These are phyloP conservation scores for Atta colombica DNA, from an alignment of 1,140 invertebrate genomes.

Conservation along the genomic window DNA sequence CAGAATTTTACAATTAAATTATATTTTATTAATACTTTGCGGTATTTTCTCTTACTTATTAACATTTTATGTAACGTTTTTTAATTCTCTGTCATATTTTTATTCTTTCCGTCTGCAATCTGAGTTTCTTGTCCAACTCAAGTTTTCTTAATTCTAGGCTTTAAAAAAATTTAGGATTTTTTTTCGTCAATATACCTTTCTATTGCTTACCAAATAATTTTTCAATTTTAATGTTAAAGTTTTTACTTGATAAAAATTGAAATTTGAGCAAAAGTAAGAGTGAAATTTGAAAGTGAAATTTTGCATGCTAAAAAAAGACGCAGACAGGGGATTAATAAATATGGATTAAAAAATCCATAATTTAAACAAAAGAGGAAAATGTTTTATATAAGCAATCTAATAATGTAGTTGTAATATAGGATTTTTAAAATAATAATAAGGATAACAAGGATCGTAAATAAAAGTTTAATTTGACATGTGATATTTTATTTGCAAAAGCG, in stretches of 20 bases:
- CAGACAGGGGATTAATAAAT: too few relatives aligned
- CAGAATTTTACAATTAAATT: not conserved
- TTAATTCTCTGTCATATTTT: too few relatives aligned
- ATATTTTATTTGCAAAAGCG: slow-evolving; percentile 33
- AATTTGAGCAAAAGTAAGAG: not conserved
- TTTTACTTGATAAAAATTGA: not conserved
- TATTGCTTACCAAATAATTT: too few relatives aligned
- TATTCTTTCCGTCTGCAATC: too few relatives aligned
- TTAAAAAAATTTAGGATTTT: too few relatives aligned
- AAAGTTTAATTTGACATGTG: slow-evolving; percentile 37
- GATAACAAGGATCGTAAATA: slow-evolving; percentile 3
- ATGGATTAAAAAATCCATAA: too few relatives aligned
- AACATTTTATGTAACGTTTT: not conserved
- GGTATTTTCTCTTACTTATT: not conserved
- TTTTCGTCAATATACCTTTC: too few relatives aligned
- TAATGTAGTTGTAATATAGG: not conserved
- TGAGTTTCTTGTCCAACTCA: too few relatives aligned
- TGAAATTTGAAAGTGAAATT: too few relatives aligned
- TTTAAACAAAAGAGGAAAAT: not conserved
- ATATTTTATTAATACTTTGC: not conserved
- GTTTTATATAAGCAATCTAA: not conserved
- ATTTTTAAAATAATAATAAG: not conserved
- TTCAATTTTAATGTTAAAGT: too few relatives aligned
- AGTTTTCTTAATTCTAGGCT: too few relatives aligned
- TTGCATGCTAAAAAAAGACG: too few relatives aligned